phyloP scores from a whole-genome alignment of 2,797 vertebrate species.

The Sternarchorhynchus goeldii region DNA sequence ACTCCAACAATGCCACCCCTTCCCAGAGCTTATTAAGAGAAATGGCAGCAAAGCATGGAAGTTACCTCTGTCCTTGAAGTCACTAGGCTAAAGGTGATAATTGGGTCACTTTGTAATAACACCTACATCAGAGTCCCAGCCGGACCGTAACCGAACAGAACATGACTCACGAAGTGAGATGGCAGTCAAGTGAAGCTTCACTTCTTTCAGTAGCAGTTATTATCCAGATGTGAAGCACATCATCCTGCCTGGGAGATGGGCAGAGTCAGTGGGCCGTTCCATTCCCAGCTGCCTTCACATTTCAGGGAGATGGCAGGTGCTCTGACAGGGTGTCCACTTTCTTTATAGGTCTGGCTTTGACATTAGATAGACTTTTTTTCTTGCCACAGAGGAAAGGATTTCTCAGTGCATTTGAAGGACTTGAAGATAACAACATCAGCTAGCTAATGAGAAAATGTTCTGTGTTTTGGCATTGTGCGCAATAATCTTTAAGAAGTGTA shows the following conservation, averaged over 20 bases:
- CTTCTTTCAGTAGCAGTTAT: constrained; percentile 32
- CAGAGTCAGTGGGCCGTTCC: constrained; percentile 50
- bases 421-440: neutral
- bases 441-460: no score
- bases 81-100: neutral
- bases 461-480: neutral
- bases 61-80: constrained; percentile 7
- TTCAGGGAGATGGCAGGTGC: constrained; percentile 42
- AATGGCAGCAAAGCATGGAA: constrained; percentile 6
- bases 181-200: constrained; percentile 11
- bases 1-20: constrained; percentile 11
- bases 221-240: constrained; percentile 50
- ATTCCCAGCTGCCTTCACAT: constrained; percentile 51
- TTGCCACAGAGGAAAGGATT: constrained; percentile 31
- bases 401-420: constrained; percentile 3
- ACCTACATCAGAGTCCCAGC: neutral
- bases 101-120: neutral
- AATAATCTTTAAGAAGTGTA: neutral
- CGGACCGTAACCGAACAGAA: constrained; percentile 3
- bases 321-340: constrained; percentile 48
- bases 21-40: constrained; percentile 37
- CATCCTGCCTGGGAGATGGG: constrained; percentile 35
- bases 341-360: constrained; percentile 12
- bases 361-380: constrained; percentile 19
- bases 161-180: constrained; percentile 22